Conservation (phyloP, 1,140 invertebrate genomes). For the Ceratina calcarata region DNA sequence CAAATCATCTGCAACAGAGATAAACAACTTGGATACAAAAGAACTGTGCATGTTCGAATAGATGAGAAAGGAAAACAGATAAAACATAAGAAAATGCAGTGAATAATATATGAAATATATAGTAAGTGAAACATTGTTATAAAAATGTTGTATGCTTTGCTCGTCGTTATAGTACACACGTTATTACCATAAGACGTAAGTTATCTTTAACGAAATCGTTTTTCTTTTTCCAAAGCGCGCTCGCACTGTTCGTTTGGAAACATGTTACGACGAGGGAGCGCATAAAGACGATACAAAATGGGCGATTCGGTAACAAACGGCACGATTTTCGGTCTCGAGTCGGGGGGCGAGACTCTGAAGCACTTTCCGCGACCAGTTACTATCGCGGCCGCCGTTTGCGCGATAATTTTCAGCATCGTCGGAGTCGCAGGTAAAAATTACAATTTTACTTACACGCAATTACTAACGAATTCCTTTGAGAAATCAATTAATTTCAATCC, state of each 20-base stretch:
- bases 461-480: background rate
- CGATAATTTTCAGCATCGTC: slow-evolving; percentile 88
- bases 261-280: slow-evolving; percentile 4
- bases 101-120: no score
- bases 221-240: background rate
- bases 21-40: no score
- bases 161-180: background rate
- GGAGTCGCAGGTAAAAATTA: slow-evolving; percentile 86
- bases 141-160: no score
- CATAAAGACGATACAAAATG: slow-evolving; percentile 48
- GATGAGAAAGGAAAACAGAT: no score
- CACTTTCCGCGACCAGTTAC: slow-evolving; percentile 85
- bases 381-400: slow-evolving; percentile 87
- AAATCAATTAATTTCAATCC: background rate
- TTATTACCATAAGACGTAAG: background rate
- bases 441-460: background rate
- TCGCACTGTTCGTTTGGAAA: slow-evolving; percentile 8
- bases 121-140: no score
- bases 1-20: no score
- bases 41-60: no score
- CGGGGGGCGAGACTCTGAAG: slow-evolving; percentile 51
- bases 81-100: no score
- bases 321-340: slow-evolving; percentile 46
- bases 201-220: slow-evolving; percentile 11
- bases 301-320: slow-evolving; percentile 41